Evolutionary conservation across 1,140 invertebrate species (phyloP), one percentile per base, ranked within the genome.

Genomic region (Aphaenogaster rudis): DNA sequence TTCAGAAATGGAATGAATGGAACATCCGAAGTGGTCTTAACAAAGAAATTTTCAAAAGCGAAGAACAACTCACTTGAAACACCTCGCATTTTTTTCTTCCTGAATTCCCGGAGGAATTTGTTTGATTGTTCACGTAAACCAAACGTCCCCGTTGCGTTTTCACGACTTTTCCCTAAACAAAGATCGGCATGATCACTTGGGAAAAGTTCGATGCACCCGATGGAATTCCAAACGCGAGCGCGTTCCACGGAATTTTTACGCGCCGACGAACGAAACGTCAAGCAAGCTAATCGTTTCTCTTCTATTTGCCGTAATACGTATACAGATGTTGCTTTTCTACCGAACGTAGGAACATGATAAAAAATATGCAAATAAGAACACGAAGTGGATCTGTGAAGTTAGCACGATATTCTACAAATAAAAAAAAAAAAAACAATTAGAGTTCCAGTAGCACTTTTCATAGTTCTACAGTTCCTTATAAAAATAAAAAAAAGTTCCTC

Each of bases 191-290:
- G 15, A 50, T 69, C 7, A 7, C 33, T 21, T 6, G 57, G 28
- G 54, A 74, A 76, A 84, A 76, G 80, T 84, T 84, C 69, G 80
- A 84, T n/a, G 80, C 33, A 84, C 69, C 28, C 80, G 11, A 61
- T 84, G 80, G 69, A 84, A 84, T 84, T 84, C 67, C 69, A 84
- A 84, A 84, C 69, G 80, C 80, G 80, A 50, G 42, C 69, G 42
- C 42, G 28, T 74, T 82, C 54, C 64, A 28, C 13, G 21, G 42
- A 84, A 84, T 57, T 80, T 84, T 81, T 82, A 71, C 67, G 67
- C 45, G 21, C 36, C 54, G 48, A 45, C 45, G 28, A 50, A 80
- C 39, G 45, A 61, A 81, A 69, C 52, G 63, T 82, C 36, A 71
- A 48, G 33, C 54, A 28, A 36, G 39, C 9, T 61, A 72, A 66